phyloP scores from a whole-genome alignment of 2,113 vertebrate genomes.

The Percina caprodes region DNA sequence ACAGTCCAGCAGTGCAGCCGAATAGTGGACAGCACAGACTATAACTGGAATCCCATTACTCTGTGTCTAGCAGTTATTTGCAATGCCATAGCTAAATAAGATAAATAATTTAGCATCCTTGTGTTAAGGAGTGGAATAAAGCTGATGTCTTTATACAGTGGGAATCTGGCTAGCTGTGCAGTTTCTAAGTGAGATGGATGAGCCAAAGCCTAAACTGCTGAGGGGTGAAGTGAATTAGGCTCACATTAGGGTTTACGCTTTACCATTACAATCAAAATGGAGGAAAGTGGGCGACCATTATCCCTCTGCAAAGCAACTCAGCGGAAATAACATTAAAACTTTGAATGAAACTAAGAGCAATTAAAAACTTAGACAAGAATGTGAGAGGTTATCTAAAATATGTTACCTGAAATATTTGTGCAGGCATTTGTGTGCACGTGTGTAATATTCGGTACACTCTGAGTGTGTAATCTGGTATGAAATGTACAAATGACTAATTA shows the following conservation, averaged over 20 bases:
- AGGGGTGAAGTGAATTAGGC: slow-evolving; percentile 80
- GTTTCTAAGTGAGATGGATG: slow-evolving; percentile 87
- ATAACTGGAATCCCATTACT: slow-evolving; percentile 35
- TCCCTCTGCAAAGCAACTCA: slow-evolving; percentile 21
- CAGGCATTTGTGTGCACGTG: background rate
- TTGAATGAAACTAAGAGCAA: slow-evolving; percentile 38
- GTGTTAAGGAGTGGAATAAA: slow-evolving; percentile 69
- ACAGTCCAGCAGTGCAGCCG: background rate
- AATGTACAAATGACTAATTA: slow-evolving; percentile 29
- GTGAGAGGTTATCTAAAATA: slow-evolving; percentile 34
- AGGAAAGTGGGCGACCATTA: slow-evolving; percentile 11
- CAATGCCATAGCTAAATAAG: slow-evolving; percentile 72
- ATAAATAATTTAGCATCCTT: slow-evolving; percentile 78
- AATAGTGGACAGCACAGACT: slow-evolving; percentile 16
- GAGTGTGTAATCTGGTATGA: slow-evolving; percentile 6
- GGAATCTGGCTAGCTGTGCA: slow-evolving; percentile 54
- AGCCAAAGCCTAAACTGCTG: slow-evolving; percentile 76
- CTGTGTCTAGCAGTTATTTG: slow-evolving; percentile 52
- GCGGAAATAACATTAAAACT: slow-evolving; percentile 31
- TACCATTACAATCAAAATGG: slow-evolving; percentile 77
- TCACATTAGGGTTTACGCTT: slow-evolving; percentile 65
- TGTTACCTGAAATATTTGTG: slow-evolving; percentile 9
- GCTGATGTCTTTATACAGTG: slow-evolving; percentile 83
- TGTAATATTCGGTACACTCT: background rate
- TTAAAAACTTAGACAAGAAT: slow-evolving; percentile 48